Evolutionary conservation across 2,797 vertebrate species (phyloP).

Genomic region (Borostomias antarcticus): DNA sequence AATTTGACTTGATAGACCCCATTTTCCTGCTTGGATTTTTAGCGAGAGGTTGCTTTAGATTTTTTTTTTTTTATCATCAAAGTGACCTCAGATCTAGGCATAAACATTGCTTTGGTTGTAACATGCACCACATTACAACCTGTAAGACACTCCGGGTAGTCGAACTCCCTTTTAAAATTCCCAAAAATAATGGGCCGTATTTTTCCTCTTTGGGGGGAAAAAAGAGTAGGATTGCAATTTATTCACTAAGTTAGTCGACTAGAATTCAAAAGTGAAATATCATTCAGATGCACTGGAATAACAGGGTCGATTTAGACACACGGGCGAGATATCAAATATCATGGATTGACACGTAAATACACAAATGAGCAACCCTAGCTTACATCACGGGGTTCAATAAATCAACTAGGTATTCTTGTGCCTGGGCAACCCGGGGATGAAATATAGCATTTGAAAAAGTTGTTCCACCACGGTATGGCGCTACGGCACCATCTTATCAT

Average conservation of each 20-base stretch:
- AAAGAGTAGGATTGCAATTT: too few relatives aligned
- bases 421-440: not conserved
- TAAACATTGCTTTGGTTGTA: slow-evolving; percentile 21
- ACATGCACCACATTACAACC: not conserved
- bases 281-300: too few relatives aligned
- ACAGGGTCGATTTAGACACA: too few relatives aligned
- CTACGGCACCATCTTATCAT: slow-evolving; percentile 55
- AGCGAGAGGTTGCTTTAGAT: slow-evolving; percentile 21
- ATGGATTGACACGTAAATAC: too few relatives aligned
- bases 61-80: slow-evolving; percentile 62
- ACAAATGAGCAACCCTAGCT: too few relatives aligned
- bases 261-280: too few relatives aligned
- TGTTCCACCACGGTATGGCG: slow-evolving; percentile 72
- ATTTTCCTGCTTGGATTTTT: slow-evolving; percentile 52
- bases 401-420: not conserved
- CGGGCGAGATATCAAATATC: too few relatives aligned
- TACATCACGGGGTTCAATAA: not conserved
- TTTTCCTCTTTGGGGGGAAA: too few relatives aligned
- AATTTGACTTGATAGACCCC: slow-evolving; percentile 68
- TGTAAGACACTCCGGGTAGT: not conserved
- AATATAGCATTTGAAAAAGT: slow-evolving; percentile 1
- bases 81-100: slow-evolving; percentile 33
- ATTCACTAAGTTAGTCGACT: too few relatives aligned
- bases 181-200: too few relatives aligned
- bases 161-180: not conserved